Evolutionary conservation across 2,113 vertebrate species (phyloP).

Genomic region (Hippopotamus amphibius): DNA sequence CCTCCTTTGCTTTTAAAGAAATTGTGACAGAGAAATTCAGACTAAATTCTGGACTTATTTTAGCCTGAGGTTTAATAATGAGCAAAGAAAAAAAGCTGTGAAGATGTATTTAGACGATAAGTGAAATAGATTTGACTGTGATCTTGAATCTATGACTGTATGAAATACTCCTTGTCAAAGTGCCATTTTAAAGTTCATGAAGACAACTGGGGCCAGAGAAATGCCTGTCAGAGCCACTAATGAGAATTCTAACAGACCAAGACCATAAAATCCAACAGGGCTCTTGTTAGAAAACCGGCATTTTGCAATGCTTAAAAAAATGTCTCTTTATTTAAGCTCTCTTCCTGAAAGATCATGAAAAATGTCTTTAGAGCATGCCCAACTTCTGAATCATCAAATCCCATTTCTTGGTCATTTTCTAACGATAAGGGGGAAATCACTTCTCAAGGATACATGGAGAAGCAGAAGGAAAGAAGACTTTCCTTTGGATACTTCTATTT

Average conservation of each 20-base stretch:
- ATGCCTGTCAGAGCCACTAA: background rate
- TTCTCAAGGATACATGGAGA: background rate
- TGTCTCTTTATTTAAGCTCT: background rate
- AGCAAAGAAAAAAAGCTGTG: background rate
- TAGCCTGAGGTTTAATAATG: background rate
- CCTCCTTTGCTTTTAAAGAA: conserved; percentile 27
- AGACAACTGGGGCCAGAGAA: background rate
- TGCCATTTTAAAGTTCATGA: background rate
- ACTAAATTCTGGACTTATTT: conserved; percentile 26
- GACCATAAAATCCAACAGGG: background rate
- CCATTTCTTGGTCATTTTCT: background rate
- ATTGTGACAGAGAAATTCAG: background rate
- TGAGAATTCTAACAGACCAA: background rate
- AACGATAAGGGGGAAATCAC: background rate
- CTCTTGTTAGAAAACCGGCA: background rate
- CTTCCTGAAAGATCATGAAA: conserved; percentile 11
- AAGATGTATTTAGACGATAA: background rate
- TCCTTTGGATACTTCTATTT: background rate
- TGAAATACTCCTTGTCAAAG: background rate
- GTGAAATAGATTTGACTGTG: background rate
- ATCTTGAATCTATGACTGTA: background rate
- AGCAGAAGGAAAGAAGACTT: background rate
- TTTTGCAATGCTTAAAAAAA: background rate
- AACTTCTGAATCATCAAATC: background rate
- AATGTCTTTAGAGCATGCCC: background rate